Base-by-base conservation (phyloP, 2,888 invertebrate genomes). In the Drosophila glabriapex region DNA sequence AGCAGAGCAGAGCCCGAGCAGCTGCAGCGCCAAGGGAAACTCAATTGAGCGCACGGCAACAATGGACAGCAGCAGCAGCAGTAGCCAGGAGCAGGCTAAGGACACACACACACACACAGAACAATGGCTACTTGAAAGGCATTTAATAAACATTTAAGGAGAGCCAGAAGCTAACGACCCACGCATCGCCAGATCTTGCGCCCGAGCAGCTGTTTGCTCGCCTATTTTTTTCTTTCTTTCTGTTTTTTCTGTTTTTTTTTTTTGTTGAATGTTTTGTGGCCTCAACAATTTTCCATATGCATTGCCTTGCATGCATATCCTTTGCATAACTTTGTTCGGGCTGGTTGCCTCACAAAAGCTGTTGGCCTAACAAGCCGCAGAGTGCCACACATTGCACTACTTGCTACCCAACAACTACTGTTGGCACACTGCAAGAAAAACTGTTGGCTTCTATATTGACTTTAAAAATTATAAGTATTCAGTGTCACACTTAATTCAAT, bases 301-400 rank as follows among this genome's bases (percentile, higher is more conserved):
- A 9, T 39, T 80, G 68, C 62, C 9, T 39, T 39, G 28, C 39
- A 80, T 80, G 68, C 62, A 56, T 56, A 39, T 56, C 39, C 80
- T 75, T 81, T 72, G 87, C 78, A 84, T 84, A 84, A 84, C 69
- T 84, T 82, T 67, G 79, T 79, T 84, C 72, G 58, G 79, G 67
- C 41, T 71, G 72, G 83, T 35, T 76, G 70, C n/a, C 52, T 37
- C 43, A 35, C 50, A 39, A 52, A 5, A 46, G 37, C 65, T 63
- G 41, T 43, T n/a, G 19, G 39, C 46, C 41, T 50, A 61, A 65
- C 64, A 63, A 68, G 73, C 68, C 68, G 33, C 52, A 41, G 41
- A 39, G 5, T 43, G 31, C 58, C 43, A 43, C 31, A 43, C 14
- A 16, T 25, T 46, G 4, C n/a, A 14, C 29, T 12, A 28, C 29